Base-by-base conservation (phyloP, 92 coral and sea anemone genomes). In the Muricea muricata region DNA sequence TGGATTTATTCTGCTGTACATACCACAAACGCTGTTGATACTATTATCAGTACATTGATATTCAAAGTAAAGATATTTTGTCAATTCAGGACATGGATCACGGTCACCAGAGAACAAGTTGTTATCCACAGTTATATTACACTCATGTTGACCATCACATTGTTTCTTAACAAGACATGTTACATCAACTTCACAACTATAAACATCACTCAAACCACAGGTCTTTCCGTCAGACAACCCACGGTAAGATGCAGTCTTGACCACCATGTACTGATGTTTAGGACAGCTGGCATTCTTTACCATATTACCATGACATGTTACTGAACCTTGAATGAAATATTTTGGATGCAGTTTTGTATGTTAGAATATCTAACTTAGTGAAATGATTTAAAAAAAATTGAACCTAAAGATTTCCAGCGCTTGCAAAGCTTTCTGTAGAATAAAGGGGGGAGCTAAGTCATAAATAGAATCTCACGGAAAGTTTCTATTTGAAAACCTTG, bases 151-250 rank as follows among this genome's bases (percentile, higher is more conserved):
- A 52, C 60, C 60, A 52, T 52, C 60, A 52, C 60, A 52, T 52
- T 52, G 60, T 52, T 52, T 52, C 60, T 52, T 52, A 52, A 52
- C 60, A 52, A 52, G 60, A 52, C 60, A 52, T 52, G 60, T 52
- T 52, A 52, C 60, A 52, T 52, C 21, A 52, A 52, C 60, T 52
- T 15, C 18, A 52, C 60, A 52, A 52, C 60, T 52, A 52, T 52
- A 52, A 52, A 17, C 60, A 13, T 52, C 60, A 52, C 26, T 52
- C 60, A 52, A 52, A 52, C 60, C 60, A 17, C 60, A 52, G 18
- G 60, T 52, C 60, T 6, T 52, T 52, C 24, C 4, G 60, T 52
- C 60, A 52, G 60, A 13, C 21, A 52, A 52, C 20, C 60, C 60
- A 52, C 60, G 60, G 60, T 52, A 52, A 10, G 60, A 52, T 52